A percentile compares a stretch with the other conserved stretches of the same genome.
Evolutionary conservation across 2,888 invertebrate species (phyloP).

Genomic region (Dione vanillae): DNA sequence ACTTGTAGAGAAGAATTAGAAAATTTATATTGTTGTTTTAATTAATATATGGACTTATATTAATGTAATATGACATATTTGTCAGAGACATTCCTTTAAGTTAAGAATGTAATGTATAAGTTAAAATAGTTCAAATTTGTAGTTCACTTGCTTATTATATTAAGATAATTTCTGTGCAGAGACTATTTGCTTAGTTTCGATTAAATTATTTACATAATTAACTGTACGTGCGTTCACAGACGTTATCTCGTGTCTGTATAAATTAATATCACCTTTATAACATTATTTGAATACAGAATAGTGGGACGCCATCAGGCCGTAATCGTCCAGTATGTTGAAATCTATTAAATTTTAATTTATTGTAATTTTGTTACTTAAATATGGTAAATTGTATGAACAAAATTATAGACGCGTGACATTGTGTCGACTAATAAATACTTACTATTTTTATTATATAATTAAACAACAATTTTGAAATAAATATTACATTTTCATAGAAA

Average conservation of each 20-base stretch:
- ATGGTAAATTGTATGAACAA: slow-evolving; percentile 1
- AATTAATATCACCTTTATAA: slow-evolving; percentile 36
- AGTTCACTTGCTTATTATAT: slow-evolving; percentile 15
- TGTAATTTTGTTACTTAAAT: slow-evolving; percentile 13
- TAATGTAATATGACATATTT: not conserved
- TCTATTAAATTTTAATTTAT: slow-evolving; percentile 9
- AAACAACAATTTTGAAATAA: not conserved
- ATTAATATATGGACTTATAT: not conserved
- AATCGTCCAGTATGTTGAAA: slow-evolving; percentile 9
- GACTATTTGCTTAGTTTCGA: slow-evolving; percentile 1
- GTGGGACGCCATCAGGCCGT: slow-evolving; percentile 22
- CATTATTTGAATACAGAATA: slow-evolving; percentile 36
- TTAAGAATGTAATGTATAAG: not conserved
- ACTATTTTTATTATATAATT: not conserved
- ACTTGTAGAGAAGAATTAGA: not conserved
- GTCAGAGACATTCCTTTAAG: not conserved
- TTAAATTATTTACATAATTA: slow-evolving; percentile 23
- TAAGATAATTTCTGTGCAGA: slow-evolving; percentile 5
- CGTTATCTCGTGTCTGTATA: slow-evolving; percentile 32
- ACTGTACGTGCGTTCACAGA: slow-evolving; percentile 24
- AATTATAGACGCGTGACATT: not conserved
- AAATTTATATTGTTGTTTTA: not conserved
- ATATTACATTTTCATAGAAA: not conserved
- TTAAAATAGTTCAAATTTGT: slow-evolving; percentile 2
- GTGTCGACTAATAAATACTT: not conserved